A percentile compares a stretch with the other conserved stretches of the same genome.
Evolutionary conservation across 2,888 invertebrate species (phyloP).

Genomic region (Aphelenchoides bicaudatus): DNA sequence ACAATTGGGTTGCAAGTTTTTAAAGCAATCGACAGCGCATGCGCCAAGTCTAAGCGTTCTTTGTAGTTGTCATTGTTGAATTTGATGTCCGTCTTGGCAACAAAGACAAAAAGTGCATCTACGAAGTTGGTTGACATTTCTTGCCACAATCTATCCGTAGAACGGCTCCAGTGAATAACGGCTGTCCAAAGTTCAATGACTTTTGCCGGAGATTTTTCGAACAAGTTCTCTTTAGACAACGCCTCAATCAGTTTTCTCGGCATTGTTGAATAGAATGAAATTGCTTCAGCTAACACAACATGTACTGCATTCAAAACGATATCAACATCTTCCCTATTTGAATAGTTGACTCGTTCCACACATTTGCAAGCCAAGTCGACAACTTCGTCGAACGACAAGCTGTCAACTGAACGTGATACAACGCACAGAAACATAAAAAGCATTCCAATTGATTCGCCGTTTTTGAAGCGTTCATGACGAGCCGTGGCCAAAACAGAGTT

Average conservation of each 20-base stretch:
- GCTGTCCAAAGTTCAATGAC: constrained; percentile 23
- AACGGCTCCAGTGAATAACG: constrained; percentile 20
- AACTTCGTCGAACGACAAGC: constrained; percentile 24
- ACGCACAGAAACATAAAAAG: constrained; percentile 33
- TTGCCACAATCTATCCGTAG: constrained; percentile 1
- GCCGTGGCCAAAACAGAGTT: constrained; percentile 27
- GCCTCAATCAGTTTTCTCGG: background rate
- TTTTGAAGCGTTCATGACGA: constrained; percentile 17
- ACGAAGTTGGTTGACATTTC: constrained; percentile 7
- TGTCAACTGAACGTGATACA: constrained; percentile 23
- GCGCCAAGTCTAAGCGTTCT: background rate
- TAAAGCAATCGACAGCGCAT: constrained; percentile 4
- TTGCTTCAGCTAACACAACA: constrained; percentile 28
- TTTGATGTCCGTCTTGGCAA: background rate
- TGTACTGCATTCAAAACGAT: constrained; percentile 29
- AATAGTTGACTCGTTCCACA: constrained; percentile 19
- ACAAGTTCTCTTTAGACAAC: constrained; percentile 8
- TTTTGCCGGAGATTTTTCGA: constrained; percentile 6
- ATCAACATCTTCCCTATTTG: constrained; percentile 19
- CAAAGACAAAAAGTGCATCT: background rate
- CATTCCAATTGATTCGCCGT: constrained; percentile 22
- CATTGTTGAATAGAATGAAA: background rate
- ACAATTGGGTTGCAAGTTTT: constrained; percentile 13
- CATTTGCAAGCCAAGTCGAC: constrained; percentile 16
- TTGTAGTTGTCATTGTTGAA: background rate